Evolutionary conservation across 2,888 invertebrate genomes (phyloP), one percentile per base, ranked within the genome.

Genomic region (Cyclophora albipunctata): DNA sequence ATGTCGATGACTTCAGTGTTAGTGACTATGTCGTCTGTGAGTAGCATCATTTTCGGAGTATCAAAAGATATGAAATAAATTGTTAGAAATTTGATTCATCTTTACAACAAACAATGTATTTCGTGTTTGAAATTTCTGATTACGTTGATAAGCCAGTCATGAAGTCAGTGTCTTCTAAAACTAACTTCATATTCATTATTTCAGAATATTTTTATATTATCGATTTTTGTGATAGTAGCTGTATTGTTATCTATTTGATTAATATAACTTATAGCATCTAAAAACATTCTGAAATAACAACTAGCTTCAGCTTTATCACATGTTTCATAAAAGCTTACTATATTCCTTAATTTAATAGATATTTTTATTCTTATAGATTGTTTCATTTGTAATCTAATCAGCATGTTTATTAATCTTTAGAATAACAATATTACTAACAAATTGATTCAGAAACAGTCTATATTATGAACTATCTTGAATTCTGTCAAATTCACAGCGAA

Each of bases 351-450:
- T 37, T 5, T 37, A 37, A 4, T 37, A 37, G 37, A 37, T 37
- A 37, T 66, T 63, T 62, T 59, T 61, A 63, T 60, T 66, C 57
- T 76, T 81, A 84, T 84, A 81, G 84, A 84, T 82, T 81, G 81
- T 84, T 84, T 81, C 79, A 58, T 67, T 66, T 69, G 60, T 64
- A 69, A 62, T 62, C 67, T 54, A 61, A 57, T 63, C 63, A 56
- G 62, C 60, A 62, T 63, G 59, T 49, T 52, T 40, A 52, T 65
- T 62, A 69, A 56, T 57, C 20, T 56, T 20, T 34, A 34, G 43
- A 33, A 5, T 34, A 43, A 43, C 20, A 34, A 42, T 20, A 42
- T 34, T 3, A 37, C 4, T 43, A 2, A 43, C 4, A 34, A 43
- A 5, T 43, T 43, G 43, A 43, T 7, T n/a, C 37, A 47, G 78